Base-by-base conservation (phyloP, 2,113 vertebrate genomes). In the Spizaetus ornatus region DNA sequence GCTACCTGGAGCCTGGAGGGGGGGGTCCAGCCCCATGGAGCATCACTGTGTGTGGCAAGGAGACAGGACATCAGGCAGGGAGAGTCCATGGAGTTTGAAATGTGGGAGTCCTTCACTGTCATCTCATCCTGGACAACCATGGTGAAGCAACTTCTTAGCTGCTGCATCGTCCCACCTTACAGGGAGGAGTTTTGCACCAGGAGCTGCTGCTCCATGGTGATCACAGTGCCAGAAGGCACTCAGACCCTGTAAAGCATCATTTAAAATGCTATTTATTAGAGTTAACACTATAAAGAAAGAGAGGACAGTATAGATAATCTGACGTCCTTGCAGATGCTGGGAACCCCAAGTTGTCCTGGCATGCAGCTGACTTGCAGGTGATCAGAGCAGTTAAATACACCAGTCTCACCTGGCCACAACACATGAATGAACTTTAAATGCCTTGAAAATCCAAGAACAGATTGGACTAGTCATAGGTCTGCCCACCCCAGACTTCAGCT, bases 61-160 rank as follows among this genome's bases (percentile, higher is more conserved):
- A 16, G 53, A 13, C 15, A 25, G 82, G 34, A 38, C 36, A 7
- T 0, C 0, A 3, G 21, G 29, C 34, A 21, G 12, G 25, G 34
- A 45, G 40, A 50, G 53, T 4, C 38, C 38, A 0, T 9, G 50
- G 70, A 6, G 7, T 6, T 4, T 1, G 58, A 27, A 17, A 22
- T 31, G 27, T 32, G 70, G n/a, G 47, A 43, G 7, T 6, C 42
- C 26, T 48, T 19, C 6, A 0, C 18, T 43, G 34, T 11, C 66
- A 16, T 6, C 61, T 34, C 53, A 13, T 26, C 72, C 17, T 19
- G 52, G 31, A 8, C 62, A 47, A 0, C 53, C 9, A 0, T 0
- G 34, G 36, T 4, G 59, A 10, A 38, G 18, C 34, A 26, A 1
- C 14, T 6, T 20, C 53, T 19, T 26, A 17, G 36, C 56, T 6